Evolutionary conservation across 2,113 vertebrate genomes (phyloP), one percentile per base, ranked within the genome.

Genomic region (Dasypus novemcinctus): DNA sequence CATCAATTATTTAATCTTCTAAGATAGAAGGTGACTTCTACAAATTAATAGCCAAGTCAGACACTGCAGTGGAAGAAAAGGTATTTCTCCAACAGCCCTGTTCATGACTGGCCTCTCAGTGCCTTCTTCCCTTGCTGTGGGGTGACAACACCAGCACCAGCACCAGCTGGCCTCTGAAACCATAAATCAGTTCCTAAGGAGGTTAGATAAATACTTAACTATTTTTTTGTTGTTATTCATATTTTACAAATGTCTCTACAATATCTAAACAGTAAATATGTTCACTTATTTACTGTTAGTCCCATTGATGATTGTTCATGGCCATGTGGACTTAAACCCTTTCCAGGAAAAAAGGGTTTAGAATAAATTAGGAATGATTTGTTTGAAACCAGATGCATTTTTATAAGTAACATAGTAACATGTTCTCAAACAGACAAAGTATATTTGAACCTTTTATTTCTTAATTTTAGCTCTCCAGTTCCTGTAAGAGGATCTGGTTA

Each of bases 311-410:
- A 81, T 83, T 85, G 17, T 64, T 92, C 29, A 95, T 31, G 43
- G 61, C 21, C 27, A 93, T 66, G 46, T 87, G 57, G 95, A 90
- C 57, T 71, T n/a, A 95, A 92, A 69, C 4, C 21, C 18, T 81
- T 93, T 95, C n/a, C 29, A 49, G 49, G 25, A 95, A 93, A 21
- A 93, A 87, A 86, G 88, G 94, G 83, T 94, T 71, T 88, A 68
- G 57, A 69, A 91, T 92, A 93, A 91, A 94, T 95, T 93, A 95
- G 63, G 21, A 96, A 63, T 75, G 91, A 87, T 23, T 81, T 29
- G 31, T 93, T 89, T 89, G 52, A 49, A 68, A 96, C 75, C 78
- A 96, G 72, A 90, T 93, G 46, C 93, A 74, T 66, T n/a, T 54
- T 6, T 86, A 2, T 83, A 91, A 87, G 36, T 78, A 63, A 76